phyloP scores from a whole-genome alignment of 2,888 invertebrate genomes.

The Drepanosiphum platanoidis region DNA sequence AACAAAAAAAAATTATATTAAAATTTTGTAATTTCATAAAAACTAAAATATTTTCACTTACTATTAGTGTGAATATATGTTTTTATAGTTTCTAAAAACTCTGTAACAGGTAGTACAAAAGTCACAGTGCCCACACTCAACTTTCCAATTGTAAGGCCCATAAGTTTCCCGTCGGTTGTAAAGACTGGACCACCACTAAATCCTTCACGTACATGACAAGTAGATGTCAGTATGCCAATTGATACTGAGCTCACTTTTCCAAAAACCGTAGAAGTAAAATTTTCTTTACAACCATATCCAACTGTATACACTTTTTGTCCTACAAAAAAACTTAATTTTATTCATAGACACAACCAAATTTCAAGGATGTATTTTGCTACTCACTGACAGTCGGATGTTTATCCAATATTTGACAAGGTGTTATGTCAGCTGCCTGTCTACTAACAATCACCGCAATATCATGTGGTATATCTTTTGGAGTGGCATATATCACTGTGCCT shows the following conservation, averaged over 20 bases:
- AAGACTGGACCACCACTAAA: constrained; percentile 51
- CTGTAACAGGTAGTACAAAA: constrained; percentile 29
- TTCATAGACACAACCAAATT: not conserved
- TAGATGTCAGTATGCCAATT: constrained; percentile 7
- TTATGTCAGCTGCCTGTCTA: not conserved
- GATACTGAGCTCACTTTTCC: no score
- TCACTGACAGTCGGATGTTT: not conserved
- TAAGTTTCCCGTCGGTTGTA: not conserved
- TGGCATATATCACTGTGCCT: constrained; percentile 36
- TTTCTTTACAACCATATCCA: constrained; percentile 9
- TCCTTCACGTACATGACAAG: constrained; percentile 21
- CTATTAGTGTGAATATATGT: constrained; percentile 21
- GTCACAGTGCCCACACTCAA: not conserved
- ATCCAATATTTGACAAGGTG: constrained; percentile 31
- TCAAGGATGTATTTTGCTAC: not conserved
- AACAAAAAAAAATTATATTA: not conserved
- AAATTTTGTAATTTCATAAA: not conserved
- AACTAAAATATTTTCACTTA: no score
- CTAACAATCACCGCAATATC: constrained; percentile 37
- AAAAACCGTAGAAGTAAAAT: not conserved
- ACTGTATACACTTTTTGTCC: constrained; percentile 30
- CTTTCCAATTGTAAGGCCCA: constrained; percentile 44
- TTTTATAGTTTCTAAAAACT: constrained; percentile 32
- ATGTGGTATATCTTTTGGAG: not conserved
- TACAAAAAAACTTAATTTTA: not conserved